phyloP scores from a whole-genome alignment of 35 echinoderm and acorn worm genomes.

The Diadema setosum region DNA sequence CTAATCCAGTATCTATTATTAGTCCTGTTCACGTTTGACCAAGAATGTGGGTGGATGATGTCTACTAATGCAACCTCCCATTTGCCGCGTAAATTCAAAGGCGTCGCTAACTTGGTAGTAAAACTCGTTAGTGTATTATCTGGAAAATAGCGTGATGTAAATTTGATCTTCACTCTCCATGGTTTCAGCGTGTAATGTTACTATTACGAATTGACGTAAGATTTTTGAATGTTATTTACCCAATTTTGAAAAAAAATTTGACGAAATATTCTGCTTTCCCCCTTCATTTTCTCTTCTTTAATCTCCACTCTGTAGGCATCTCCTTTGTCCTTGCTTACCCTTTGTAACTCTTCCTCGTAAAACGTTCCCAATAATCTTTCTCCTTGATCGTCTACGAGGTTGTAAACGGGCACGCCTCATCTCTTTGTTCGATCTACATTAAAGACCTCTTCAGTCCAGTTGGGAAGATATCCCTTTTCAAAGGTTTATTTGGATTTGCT shows the following conservation, averaged over 20 bases:
- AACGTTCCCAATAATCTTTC: conserved; percentile 32
- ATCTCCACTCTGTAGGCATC: conserved; percentile 34
- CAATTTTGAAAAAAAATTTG: conserved; percentile 70
- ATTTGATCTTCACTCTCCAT: neutral
- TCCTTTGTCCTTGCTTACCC: neutral
- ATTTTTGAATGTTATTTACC: conserved; percentile 18
- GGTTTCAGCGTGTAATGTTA: neutral
- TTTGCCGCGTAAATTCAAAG: neutral
- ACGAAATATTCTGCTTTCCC: conserved; percentile 64
- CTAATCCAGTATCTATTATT: neutral
- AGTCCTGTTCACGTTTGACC: neutral
- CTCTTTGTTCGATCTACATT: neutral
- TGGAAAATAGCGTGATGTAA: neutral
- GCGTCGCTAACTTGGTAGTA: neutral
- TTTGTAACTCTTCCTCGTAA: conserved; percentile 62
- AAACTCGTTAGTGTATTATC: neutral
- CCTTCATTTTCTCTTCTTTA: neutral
- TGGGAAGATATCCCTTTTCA: conserved; percentile 44
- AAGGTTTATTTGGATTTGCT: neutral
- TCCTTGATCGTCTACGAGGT: conserved; percentile 29
- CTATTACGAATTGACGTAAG: too few species aligned
- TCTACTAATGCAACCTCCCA: neutral
- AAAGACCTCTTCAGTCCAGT: conserved; percentile 20
- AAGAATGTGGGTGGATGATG: too few species aligned
- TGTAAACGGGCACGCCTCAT: conserved; percentile 26